phyloP scores from a whole-genome alignment of 1,140 invertebrate species.

The Vanessa atalanta region DNA sequence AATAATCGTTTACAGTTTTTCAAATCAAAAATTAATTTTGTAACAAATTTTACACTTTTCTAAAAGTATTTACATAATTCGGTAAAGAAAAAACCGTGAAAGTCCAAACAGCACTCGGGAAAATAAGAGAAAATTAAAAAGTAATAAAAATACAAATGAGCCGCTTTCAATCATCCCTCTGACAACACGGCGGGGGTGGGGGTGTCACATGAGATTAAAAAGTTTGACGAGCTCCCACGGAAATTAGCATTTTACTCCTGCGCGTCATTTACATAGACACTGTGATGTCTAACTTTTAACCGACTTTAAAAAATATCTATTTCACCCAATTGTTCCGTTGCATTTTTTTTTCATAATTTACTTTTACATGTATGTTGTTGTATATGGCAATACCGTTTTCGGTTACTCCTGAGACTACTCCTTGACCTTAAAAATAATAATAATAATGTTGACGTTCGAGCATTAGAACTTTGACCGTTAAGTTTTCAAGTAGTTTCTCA shows the following conservation, averaged over 20 bases:
- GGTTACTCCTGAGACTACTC: no score
- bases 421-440: no score
- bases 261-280: constrained; percentile 64
- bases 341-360: no score
- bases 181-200: constrained; percentile 52
- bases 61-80: no score
- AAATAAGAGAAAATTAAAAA: constrained; percentile 78
- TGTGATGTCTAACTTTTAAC: constrained; percentile 9
- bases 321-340: not conserved
- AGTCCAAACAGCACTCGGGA: constrained; percentile 53
- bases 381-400: no score
- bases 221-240: constrained; percentile 77
- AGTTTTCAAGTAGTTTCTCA: no score
- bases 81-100: constrained; percentile 15
- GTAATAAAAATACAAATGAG: constrained; percentile 80
- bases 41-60: no score
- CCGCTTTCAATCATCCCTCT: constrained; percentile 76
- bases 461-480: no score
- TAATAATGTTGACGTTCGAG: no score
- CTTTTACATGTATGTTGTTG: no score
- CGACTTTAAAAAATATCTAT: not conserved
- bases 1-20: no score
- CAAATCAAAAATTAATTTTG: no score
- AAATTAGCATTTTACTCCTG: constrained; percentile 77
- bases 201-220: constrained; percentile 80